Percentiles rank a stretch among this genome's conserved stretches.
Conservation (phyloP, 1,140 invertebrate species). For the Epicauta chinensis region DNA sequence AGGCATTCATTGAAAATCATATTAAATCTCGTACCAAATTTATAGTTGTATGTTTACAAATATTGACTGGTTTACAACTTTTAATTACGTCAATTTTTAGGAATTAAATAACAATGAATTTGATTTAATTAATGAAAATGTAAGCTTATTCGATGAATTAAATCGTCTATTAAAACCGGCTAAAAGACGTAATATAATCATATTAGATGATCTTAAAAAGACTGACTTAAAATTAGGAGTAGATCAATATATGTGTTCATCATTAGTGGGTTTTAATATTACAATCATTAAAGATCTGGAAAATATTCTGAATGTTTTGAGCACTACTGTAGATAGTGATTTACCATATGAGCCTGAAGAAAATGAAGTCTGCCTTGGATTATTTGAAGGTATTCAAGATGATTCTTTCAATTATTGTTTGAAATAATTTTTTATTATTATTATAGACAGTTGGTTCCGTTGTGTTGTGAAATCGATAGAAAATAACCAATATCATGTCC, state of each 20-base stretch:
- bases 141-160: background rate
- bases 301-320: background rate
- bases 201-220: background rate
- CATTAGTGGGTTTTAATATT: background rate
- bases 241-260: conserved; percentile 4
- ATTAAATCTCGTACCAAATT: background rate
- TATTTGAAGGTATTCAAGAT: too few relatives aligned
- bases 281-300: background rate
- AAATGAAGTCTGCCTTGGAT: background rate
- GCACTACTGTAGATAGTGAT: background rate
- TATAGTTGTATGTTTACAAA: background rate
- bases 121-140: conserved; percentile 2
- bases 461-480: conserved; percentile 1
- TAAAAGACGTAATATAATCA: background rate
- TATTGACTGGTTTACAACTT: too few relatives aligned
- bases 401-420: too few relatives aligned
- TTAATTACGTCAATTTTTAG: background rate
- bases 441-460: conserved; percentile 21
- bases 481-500: conserved; percentile 3
- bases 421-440: too few relatives aligned
- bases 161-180: background rate
- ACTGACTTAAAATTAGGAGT: background rate
- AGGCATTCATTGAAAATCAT: background rate
- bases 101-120: conserved; percentile 1
- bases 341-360: background rate